phyloP scores from a whole-genome alignment of 2,797 vertebrate species.

The Falco columbarius region DNA sequence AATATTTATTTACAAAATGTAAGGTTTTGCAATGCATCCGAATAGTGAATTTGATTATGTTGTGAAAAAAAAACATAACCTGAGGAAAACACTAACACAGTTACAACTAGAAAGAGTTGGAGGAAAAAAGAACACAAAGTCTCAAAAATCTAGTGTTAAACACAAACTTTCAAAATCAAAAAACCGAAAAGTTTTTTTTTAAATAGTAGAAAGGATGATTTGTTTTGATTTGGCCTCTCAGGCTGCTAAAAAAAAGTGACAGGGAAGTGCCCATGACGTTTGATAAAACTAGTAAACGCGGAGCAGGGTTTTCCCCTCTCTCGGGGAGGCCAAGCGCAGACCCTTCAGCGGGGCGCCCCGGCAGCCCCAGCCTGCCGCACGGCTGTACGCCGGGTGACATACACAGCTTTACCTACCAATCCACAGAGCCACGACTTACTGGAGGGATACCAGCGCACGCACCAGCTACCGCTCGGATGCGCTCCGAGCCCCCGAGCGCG shows the following conservation, averaged over 20 bases:
- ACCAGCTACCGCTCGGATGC: not conserved
- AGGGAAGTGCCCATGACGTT: fast-evolving
- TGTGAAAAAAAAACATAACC: not conserved
- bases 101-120: not conserved
- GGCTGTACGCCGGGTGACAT: not conserved
- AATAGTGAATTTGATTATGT: not conserved
- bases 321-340: not conserved
- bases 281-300: not conserved
- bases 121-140: not conserved
- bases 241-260: not conserved
- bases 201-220: not conserved
- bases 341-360: not conserved
- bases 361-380: not conserved
- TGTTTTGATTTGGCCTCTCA: not conserved
- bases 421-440: not conserved
- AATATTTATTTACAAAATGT: not conserved
- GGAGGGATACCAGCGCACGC: not conserved
- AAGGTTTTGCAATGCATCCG: not conserved
- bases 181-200: not conserved
- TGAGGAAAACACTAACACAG: not conserved
- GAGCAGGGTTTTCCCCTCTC: not conserved
- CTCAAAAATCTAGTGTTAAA: not conserved
- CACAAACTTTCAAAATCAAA: not conserved
- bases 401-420: not conserved
- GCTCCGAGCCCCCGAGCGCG: not conserved